Conservation (phyloP, 2,888 invertebrate species). For the Alloscopus bannaensis region DNA sequence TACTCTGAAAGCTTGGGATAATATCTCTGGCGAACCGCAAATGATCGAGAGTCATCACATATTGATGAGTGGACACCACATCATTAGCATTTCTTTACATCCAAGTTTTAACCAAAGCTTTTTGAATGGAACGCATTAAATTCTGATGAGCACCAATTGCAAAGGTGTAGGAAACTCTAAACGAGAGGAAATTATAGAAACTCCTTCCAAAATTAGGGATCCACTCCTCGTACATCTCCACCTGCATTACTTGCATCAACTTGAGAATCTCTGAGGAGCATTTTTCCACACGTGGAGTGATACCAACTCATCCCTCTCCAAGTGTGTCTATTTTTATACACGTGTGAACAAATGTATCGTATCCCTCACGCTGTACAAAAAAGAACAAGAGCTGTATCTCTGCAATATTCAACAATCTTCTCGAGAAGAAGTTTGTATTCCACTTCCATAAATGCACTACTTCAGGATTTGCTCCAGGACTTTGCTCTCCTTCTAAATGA, state of each 20-base stretch:
- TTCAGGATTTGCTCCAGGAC: conserved; percentile 26
- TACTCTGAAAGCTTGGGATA: too few relatives aligned
- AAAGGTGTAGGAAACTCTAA: too few relatives aligned
- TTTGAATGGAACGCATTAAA: too few relatives aligned
- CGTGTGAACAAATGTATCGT: neutral
- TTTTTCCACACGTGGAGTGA: neutral
- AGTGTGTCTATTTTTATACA: neutral
- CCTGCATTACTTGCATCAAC: neutral
- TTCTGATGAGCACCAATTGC: too few relatives aligned
- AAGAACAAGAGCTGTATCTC: neutral
- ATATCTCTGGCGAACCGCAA: too few relatives aligned
- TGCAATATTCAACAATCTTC: conserved; percentile 35
- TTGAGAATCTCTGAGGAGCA: neutral
- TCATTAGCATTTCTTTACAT: too few relatives aligned
- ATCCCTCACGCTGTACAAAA: neutral
- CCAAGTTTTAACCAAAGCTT: too few relatives aligned
- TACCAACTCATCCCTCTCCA: neutral
- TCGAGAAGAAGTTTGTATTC: conserved; percentile 11
- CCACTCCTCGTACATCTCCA: neutral
- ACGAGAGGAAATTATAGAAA: too few relatives aligned
- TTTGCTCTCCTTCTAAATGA: conserved; percentile 8
- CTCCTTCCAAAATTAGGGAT: too few relatives aligned
- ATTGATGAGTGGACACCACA: too few relatives aligned
- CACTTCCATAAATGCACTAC: conserved; percentile 20
- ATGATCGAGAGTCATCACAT: too few relatives aligned